Base-by-base conservation (phyloP, 1,140 invertebrate species). In the Sinella curviseta region DNA sequence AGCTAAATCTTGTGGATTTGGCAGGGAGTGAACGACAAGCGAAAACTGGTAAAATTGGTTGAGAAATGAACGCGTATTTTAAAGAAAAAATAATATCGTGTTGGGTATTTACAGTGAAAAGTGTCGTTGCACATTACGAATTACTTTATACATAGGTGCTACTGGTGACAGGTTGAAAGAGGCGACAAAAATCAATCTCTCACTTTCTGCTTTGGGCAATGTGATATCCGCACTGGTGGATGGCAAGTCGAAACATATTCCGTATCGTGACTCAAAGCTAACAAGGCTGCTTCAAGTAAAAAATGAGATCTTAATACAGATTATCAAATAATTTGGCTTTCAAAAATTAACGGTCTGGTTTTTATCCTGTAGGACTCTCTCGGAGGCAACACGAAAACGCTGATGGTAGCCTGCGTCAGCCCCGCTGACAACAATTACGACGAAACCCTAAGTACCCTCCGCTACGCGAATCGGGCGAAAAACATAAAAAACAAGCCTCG, bases 101-200 rank as follows among this genome's bases (percentile, higher is more conserved):
- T n/a, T n/a, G n/a, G n/a, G n/a, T n/a, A n/a, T n/a, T n/a, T n/a
- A n/a, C n/a, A n/a, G n/a, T n/a, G n/a, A n/a, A n/a, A n/a, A n/a
- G n/a, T n/a, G n/a, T n/a, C n/a, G n/a, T n/a, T n/a, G n/a, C n/a
- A n/a, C n/a, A n/a, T n/a, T n/a, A n/a, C n/a, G n/a, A n/a, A n/a
- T n/a, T n/a, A n/a, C n/a, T n/a, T n/a, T n/a, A n/a, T n/a, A n/a
- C n/a, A n/a, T n/a, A n/a, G 70, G 70, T 14, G 70, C 70, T 30
- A 74, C 70, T 3, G 70, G 96, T 0, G 94, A 97, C 80, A 88
- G 96, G 28, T 87, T 98, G 28, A 97, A 95, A 85, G 96, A 98
- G 89, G 96, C 96, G 0, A 97, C 94, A 0, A 97, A 97, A 88
- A 98, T 98, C 78, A 98, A 98, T 88, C 87, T 98, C n/a, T 97